Evolutionary conservation across 2,113 vertebrate genomes (phyloP).

Genomic region (Laticauda colubrina): DNA sequence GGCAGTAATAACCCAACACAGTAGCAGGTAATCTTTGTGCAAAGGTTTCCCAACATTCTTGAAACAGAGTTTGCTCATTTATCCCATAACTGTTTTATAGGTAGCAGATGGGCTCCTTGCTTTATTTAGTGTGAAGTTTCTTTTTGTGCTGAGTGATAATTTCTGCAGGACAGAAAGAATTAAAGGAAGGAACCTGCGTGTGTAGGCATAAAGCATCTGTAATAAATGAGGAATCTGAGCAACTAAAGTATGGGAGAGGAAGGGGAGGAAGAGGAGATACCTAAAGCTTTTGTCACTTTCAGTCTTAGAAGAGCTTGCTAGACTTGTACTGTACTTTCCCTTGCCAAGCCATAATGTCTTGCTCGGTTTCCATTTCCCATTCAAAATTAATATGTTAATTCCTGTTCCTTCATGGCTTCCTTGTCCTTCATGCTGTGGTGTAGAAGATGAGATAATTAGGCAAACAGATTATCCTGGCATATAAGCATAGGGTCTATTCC

Average conservation of each 20-base stretch:
- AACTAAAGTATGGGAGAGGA: neutral
- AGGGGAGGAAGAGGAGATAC: neutral
- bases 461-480: neutral
- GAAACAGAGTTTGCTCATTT: neutral
- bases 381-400: neutral
- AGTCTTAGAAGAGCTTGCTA: neutral
- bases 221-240: neutral
- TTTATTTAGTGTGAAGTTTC: neutral
- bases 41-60: neutral
- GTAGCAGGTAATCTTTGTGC: neutral
- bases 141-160: neutral
- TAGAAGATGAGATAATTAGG: neutral
- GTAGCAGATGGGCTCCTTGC: conserved; percentile 13
- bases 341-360: neutral
- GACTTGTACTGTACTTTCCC: neutral
- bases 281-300: neutral
- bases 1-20: neutral
- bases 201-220: conserved; percentile 1
- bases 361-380: neutral
- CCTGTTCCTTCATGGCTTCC: neutral
- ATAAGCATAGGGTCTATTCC: neutral
- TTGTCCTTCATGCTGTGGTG: neutral
- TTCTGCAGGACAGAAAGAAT: conserved; percentile 13
- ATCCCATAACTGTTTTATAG: neutral
- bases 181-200: no score